Evolutionary conservation across 2,113 vertebrate genomes (phyloP).

Genomic region (Oryzias woworae): DNA sequence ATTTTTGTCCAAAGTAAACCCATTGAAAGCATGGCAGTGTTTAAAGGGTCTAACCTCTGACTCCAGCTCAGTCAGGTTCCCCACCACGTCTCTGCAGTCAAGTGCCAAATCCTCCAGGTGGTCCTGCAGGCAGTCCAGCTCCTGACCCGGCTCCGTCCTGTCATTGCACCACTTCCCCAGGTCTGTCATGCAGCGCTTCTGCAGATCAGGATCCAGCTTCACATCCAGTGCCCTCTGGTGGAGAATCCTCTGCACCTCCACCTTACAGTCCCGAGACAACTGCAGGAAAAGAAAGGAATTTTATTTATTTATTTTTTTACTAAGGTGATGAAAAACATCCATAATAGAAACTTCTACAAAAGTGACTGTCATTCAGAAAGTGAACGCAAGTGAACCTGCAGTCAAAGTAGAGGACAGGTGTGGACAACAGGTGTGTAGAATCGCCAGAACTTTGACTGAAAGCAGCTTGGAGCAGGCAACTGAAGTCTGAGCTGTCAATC

Average conservation of each 20-base stretch:
- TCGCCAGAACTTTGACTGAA: too few relatives aligned
- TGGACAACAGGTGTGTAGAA: too few relatives aligned
- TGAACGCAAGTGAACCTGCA: too few relatives aligned
- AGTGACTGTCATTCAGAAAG: too few relatives aligned
- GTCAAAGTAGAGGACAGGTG: too few relatives aligned
- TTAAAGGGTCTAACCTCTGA: slow-evolving; percentile 90
- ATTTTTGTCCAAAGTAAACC: too few relatives aligned
- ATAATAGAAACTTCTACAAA: neutral
- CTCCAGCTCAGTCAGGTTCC: slow-evolving; percentile 94
- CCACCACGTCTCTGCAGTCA: slow-evolving; percentile 91
- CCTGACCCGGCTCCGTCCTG: slow-evolving; percentile 89
- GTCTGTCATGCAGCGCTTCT: slow-evolving; percentile 94
- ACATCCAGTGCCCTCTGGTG: slow-evolving; percentile 96
- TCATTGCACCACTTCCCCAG: slow-evolving; percentile 98
- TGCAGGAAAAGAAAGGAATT: slow-evolving; percentile 38
- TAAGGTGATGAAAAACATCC: too few relatives aligned
- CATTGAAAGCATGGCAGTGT: too few relatives aligned
- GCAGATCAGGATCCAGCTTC: slow-evolving; percentile 91
- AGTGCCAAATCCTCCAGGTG: slow-evolving; percentile 90
- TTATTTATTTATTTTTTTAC: too few relatives aligned
- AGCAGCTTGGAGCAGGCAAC: too few relatives aligned
- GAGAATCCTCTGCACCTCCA: slow-evolving; percentile 94
- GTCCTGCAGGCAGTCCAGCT: slow-evolving; percentile 96
- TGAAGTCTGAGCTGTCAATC: too few relatives aligned
- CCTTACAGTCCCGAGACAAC: slow-evolving; percentile 93